Base-by-base conservation (phyloP, 1,140 invertebrate species). In the honey bee (Apis mellifera) region DNA sequence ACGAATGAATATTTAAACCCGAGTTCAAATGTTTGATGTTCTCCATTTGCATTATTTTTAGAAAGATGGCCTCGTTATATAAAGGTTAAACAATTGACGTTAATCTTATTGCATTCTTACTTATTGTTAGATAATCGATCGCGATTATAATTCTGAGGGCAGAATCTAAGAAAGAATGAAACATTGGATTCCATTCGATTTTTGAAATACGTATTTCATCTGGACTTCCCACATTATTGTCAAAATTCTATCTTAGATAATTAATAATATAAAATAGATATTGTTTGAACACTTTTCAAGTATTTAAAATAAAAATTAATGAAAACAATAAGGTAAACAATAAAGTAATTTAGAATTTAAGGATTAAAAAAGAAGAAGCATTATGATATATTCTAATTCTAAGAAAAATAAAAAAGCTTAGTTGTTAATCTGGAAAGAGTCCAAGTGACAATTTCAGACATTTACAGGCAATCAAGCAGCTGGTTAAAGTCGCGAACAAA, bases 391-490 rank as follows among this genome's bases (percentile, higher is more conserved):
- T 0, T 42, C 32, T 42, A 42, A 42, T 42, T 42, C 32, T 42
- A 5, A 42, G 0, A 42, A 42, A 32, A 42, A 42, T 42, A 59
- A 55, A 55, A 55, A 62, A 62, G 7, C 64, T 42, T 42, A 42
- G 32, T 42, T 0, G 11, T 64, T 74, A 80, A 50, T 65, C n/a
- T n/a, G 21, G n/a, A 65, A 74, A 73, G 21, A 66, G n/a, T 57
- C 32, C 13, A 3, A 32, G 54, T 13, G n/a, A 32, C 55, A 50
- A 82, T 68, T 66, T 54, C 12, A 23, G 19, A 2, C 60, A 50
- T 84, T 86, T 79, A 26, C 55, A 23, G 32, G 13, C 57, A 86
- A 87, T 86, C 26, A 52, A 42, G 19, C 54, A 11, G 19, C 0
- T 57, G 57, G 57, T 77, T 69, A 80, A 87, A 68, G 62, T 19